A percentile compares a stretch with the other conserved stretches of the same genome.
These are phyloP conservation scores for Lysandra coridon DNA, from an alignment of 2,888 invertebrate genomes.

Conservation along the genomic window DNA sequence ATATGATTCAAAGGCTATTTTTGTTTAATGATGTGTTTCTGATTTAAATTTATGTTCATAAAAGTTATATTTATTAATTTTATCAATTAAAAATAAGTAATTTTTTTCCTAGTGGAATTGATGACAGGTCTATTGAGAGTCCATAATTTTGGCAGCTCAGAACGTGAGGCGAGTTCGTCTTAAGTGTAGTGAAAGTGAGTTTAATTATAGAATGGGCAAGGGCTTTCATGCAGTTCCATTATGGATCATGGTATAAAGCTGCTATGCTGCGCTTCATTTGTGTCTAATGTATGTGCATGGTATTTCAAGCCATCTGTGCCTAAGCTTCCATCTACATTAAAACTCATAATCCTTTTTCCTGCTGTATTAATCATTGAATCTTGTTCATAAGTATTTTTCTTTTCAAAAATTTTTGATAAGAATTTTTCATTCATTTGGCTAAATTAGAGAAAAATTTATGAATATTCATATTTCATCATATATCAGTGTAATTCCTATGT, in stretches of 20 bases:
- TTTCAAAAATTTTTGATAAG: background rate
- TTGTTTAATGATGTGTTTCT: background rate
- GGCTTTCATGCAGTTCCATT: slow-evolving; percentile 45
- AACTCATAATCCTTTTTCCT: background rate
- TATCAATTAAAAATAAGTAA: slow-evolving; percentile 37
- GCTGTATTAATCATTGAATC: slow-evolving; percentile 7
- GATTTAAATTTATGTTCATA: background rate
- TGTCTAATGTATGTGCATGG: slow-evolving; percentile 21
- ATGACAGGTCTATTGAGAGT: slow-evolving; percentile 54
- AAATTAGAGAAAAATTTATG: background rate
- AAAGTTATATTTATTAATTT: background rate
- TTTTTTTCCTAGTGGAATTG: slow-evolving; percentile 57
- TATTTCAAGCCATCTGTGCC: background rate
- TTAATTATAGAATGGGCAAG: slow-evolving; percentile 44
- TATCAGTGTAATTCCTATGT: background rate
- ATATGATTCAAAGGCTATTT: slow-evolving; percentile 1
- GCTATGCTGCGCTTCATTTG: slow-evolving; percentile 10
- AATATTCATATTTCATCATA: background rate
- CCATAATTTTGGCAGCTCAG: slow-evolving; percentile 51
- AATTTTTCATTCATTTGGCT: background rate
- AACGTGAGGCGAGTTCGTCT: slow-evolving; percentile 48
- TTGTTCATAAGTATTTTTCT: background rate
- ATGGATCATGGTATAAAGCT: slow-evolving; percentile 30
- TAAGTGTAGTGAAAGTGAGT: slow-evolving; percentile 52
- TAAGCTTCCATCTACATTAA: slow-evolving; percentile 10